Evolutionary conservation across 2,797 vertebrate genomes (phyloP).

Genomic region (Tenualosa ilisha): DNA sequence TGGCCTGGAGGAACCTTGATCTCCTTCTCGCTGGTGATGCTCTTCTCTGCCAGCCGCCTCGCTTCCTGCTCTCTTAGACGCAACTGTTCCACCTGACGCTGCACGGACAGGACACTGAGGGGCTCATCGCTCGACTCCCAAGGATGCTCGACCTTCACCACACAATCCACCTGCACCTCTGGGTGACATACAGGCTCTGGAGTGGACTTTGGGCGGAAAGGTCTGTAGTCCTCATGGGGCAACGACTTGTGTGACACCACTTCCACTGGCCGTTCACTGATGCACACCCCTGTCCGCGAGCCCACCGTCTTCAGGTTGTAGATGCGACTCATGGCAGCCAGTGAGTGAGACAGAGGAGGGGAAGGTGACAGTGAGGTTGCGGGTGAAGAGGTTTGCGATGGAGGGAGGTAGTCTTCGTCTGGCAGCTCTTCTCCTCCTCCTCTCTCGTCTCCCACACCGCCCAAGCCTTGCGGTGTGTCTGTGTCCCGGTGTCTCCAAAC

Average conservation of each 20-base stretch:
- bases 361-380: conserved; percentile 54
- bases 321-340: conserved; percentile 75
- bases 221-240: conserved; percentile 47
- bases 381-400: conserved; percentile 49
- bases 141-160: conserved; percentile 41
- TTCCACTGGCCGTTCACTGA: conserved; percentile 64
- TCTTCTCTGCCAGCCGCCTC: conserved; percentile 49
- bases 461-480: conserved; percentile 44
- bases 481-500: conserved; percentile 36
- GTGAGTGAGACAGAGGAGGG: conserved; percentile 58
- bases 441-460: conserved; percentile 43
- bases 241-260: conserved; percentile 41
- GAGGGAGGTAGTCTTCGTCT: conserved; percentile 45
- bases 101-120: conserved; percentile 66
- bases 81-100: conserved; percentile 74
- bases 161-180: conserved; percentile 27
- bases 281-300: conserved; percentile 65
- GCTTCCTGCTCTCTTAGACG: conserved; percentile 70
- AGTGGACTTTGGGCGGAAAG: conserved; percentile 19
- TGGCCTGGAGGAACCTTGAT: conserved; percentile 41
- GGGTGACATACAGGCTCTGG: background rate
- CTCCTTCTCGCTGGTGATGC: conserved; percentile 44
- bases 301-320: conserved; percentile 72
- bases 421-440: conserved; percentile 55
- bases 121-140: conserved; percentile 34